phyloP scores from a whole-genome alignment of 2,113 vertebrate genomes.

The Ranitomeya imitator region DNA sequence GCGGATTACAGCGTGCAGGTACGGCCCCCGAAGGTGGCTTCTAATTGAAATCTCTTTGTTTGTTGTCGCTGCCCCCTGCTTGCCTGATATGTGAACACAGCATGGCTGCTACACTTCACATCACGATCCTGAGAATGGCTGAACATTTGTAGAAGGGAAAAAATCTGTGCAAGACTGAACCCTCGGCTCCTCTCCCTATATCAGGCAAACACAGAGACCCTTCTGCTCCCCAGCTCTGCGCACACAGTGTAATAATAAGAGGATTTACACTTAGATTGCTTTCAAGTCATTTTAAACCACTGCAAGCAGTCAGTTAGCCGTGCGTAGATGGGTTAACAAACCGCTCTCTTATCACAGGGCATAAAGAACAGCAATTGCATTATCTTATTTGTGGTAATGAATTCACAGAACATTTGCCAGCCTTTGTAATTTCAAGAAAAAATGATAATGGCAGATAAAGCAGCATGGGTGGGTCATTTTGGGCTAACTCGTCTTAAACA shows the following conservation, averaged over 20 bases:
- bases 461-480: conserved; percentile 38
- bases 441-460: conserved; percentile 36
- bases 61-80: conserved; percentile 56
- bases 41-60: conserved; percentile 58
- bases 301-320: conserved; percentile 60
- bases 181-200: conserved; percentile 8
- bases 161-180: conserved; percentile 6
- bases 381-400: conserved; percentile 46
- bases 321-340: conserved; percentile 44
- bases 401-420: conserved; percentile 47
- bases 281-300: conserved; percentile 59
- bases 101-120: conserved; percentile 52
- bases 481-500: conserved; percentile 32
- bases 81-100: conserved; percentile 55
- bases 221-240: conserved; percentile 55
- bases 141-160: conserved; percentile 23
- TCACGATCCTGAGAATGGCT: conserved; percentile 49
- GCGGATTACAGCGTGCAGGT: conserved; percentile 39
- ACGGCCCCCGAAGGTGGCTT: conserved; percentile 30
- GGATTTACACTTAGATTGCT: conserved; percentile 63
- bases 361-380: neutral
- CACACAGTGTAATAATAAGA: conserved; percentile 64
- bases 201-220: neutral
- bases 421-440: conserved; percentile 48
- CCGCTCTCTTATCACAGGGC: conserved; percentile 35